phyloP scores from a whole-genome alignment of 2,797 vertebrate species.

The Melanotaenia parkinsoni region DNA sequence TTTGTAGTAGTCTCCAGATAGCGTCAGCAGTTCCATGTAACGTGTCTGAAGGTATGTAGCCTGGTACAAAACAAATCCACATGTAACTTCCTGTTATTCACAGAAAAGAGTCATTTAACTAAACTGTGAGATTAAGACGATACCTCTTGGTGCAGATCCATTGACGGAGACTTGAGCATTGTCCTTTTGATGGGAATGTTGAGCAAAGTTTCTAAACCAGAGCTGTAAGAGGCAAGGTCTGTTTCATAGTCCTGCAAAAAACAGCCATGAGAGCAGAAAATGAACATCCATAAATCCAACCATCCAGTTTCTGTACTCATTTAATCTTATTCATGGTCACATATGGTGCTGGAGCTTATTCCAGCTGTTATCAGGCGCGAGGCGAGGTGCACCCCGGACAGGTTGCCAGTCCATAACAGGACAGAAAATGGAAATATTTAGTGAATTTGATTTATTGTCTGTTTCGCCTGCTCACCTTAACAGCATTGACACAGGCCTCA shows the following conservation, averaged over 20 bases:
- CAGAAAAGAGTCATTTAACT: background rate
- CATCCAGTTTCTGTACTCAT: too few relatives aligned
- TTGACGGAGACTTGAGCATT: conserved; percentile 90
- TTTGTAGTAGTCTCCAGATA: conserved; percentile 90
- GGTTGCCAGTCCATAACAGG: background rate
- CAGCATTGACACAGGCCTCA: conserved; percentile 85
- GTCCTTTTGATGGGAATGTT: conserved; percentile 95
- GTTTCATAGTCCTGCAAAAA: conserved; percentile 90
- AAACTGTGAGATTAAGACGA: background rate
- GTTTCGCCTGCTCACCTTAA: conserved; percentile 85
- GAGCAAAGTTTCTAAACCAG: conserved; percentile 92
- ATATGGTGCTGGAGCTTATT: too few relatives aligned
- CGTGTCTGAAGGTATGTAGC: conserved; percentile 89
- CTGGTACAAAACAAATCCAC: conserved; percentile 71
- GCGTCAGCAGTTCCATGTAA: conserved; percentile 92
- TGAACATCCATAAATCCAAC: too few relatives aligned
- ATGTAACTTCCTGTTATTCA: background rate
- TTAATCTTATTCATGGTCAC: too few relatives aligned
- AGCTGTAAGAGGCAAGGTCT: conserved; percentile 90
- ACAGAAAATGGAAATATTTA: background rate
- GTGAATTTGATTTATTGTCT: background rate
- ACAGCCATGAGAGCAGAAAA: conserved; percentile 7
- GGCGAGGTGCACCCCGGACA: too few relatives aligned
- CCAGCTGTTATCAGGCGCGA: too few relatives aligned
- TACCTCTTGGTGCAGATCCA: conserved; percentile 91